Percentiles rank a stretch among this genome's conserved stretches.
Evolutionary conservation across 64 coral and sea anemone species (phyloP).

Genomic region (Pocillopora verrucosa): DNA sequence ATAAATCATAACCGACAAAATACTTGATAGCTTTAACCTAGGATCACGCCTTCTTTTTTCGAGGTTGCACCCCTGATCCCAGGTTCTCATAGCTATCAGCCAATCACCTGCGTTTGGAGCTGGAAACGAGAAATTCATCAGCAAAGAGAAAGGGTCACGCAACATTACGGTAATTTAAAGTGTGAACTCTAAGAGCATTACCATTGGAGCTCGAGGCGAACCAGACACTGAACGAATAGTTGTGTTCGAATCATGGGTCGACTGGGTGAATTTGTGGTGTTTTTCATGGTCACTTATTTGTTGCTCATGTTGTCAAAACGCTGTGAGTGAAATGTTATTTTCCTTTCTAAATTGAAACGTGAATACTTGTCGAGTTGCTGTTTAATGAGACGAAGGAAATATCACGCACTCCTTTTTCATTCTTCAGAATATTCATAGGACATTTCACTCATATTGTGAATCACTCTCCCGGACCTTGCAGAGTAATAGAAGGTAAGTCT

Average conservation of each 20-base stretch:
- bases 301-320: not conserved
- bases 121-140: too few relatives aligned
- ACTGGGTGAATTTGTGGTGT: not conserved
- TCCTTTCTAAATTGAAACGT: not conserved
- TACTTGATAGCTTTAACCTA: too few relatives aligned
- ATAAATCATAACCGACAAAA: too few relatives aligned
- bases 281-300: not conserved
- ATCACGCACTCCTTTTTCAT: not conserved
- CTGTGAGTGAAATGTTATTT: not conserved
- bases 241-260: slow-evolving; percentile 10
- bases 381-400: not conserved
- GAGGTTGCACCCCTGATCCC: too few relatives aligned
- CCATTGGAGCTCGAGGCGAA: too few relatives aligned
- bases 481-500: slow-evolving; percentile 49
- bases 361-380: not conserved
- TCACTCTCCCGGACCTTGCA: slow-evolving; percentile 60
- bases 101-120: too few relatives aligned
- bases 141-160: too few relatives aligned
- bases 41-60: too few relatives aligned
- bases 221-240: too few relatives aligned
- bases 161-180: too few relatives aligned
- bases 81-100: too few relatives aligned
- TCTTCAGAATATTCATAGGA: slow-evolving; percentile 14
- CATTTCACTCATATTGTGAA: slow-evolving; percentile 37
- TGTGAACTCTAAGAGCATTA: too few relatives aligned